Evolutionary conservation across 1,140 invertebrate genomes (phyloP).

Genomic region (Drosophila busckii): DNA sequence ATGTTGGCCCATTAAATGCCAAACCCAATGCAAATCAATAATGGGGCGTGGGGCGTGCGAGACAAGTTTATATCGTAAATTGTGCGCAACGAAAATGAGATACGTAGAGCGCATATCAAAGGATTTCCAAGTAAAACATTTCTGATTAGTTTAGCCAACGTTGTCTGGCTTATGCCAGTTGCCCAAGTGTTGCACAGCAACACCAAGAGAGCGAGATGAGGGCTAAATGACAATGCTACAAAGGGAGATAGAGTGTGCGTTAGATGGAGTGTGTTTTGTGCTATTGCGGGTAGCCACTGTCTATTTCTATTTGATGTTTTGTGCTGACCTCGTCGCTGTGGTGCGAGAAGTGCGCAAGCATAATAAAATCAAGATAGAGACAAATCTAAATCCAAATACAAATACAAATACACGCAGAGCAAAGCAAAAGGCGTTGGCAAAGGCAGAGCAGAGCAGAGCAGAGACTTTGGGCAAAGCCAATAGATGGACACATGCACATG

Average conservation of each 20-base stretch:
- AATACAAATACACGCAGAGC: conserved; percentile 11
- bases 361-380: conserved; percentile 73
- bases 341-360: conserved; percentile 68
- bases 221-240: too few relatives aligned
- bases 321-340: conserved; percentile 69
- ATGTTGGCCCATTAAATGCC: conserved; percentile 59
- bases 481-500: conserved; percentile 3
- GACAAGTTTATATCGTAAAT: conserved; percentile 67
- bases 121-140: conserved; percentile 75
- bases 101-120: conserved; percentile 73
- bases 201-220: neutral
- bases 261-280: neutral
- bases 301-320: conserved; percentile 69
- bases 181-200: conserved; percentile 22
- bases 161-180: conserved; percentile 20
- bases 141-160: conserved; percentile 57
- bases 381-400: conserved; percentile 18
- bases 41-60: conserved; percentile 4
- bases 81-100: conserved; percentile 74
- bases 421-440: conserved; percentile 8
- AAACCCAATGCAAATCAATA: conserved; percentile 61
- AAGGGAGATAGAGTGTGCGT: neutral
- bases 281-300: conserved; percentile 27
- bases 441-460: conserved; percentile 2
- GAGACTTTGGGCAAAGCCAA: too few relatives aligned